These are phyloP conservation scores for Lateolabrax maculatus DNA, from an alignment of 2,797 vertebrate genomes.

Conservation along the genomic window DNA sequence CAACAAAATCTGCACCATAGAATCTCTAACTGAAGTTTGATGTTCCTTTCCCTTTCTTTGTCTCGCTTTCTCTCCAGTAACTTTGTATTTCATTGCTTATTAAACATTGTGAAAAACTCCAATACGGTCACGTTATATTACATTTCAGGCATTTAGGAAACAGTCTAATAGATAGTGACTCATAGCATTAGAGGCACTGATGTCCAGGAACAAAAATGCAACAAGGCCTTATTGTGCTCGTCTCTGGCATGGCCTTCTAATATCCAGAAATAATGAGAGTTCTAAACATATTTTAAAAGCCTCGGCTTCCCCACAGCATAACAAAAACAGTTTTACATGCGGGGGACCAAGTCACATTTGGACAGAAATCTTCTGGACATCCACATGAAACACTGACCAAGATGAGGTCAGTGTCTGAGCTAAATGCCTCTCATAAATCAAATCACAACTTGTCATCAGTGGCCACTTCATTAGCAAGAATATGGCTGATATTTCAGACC, in stretches of 20 bases:
- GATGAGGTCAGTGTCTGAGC: conserved; percentile 75
- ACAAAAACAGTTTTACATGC: conserved; percentile 38
- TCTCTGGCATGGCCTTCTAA: conserved; percentile 15
- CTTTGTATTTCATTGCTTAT: conserved; percentile 3
- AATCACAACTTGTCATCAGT: conserved; percentile 64
- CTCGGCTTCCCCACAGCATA: conserved; percentile 33
- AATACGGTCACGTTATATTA: conserved; percentile 14
- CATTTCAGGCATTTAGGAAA: conserved; percentile 23
- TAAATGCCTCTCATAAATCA: conserved; percentile 70
- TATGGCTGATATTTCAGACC: conserved; percentile 71
- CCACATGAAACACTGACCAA: conserved; percentile 48
- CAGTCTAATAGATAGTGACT: conserved; percentile 13
- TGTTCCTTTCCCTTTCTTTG: not conserved
- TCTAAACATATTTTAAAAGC: conserved; percentile 36
- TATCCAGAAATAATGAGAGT: conserved; percentile 21
- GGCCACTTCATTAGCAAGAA: conserved; percentile 70
- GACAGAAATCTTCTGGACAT: conserved; percentile 47
- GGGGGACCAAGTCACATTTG: conserved; percentile 48
- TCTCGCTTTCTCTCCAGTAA: not conserved
- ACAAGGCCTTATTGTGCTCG: conserved; percentile 15
- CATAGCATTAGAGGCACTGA: conserved; percentile 1
- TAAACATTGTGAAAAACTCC: not conserved
- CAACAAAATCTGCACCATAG: not conserved
- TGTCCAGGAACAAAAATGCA: conserved; percentile 24
- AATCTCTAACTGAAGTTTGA: conserved; percentile 5